Base-by-base conservation (phyloP, 2,888 invertebrate genomes). In the Tuta absoluta region DNA sequence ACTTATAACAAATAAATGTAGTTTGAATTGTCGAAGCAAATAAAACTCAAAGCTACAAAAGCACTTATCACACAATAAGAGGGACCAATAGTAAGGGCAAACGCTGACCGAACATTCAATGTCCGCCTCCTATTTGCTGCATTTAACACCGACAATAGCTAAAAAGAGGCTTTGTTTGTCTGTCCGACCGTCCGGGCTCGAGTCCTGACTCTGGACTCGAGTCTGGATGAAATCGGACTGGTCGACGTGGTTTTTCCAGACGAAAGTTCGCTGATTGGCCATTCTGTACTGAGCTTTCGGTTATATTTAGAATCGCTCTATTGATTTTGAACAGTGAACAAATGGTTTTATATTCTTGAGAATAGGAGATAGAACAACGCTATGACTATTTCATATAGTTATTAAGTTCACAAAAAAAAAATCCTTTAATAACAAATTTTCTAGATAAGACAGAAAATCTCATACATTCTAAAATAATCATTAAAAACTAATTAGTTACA, bases 101-200 rank as follows among this genome's bases (percentile, higher is more conserved):
- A 75, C 78, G 79, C 79, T 78, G 78, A 80, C 78, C 78, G 77
- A 81, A 81, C 78, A 79, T 77, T 78, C 72, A 78, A 78, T 80
- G 75, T 74, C 74, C 76, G 73, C 68, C 68, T 66, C 71, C 71
- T 68, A 71, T 75, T 75, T 70, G 72, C 73, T 71, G 70, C 75
- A 73, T 75, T 76, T 74, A 73, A 74, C 71, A 70, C 70, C 69
- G 68, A 70, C 69, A 68, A 69, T 69, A 64, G 68, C 68, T 62
- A 65, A 67, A 68, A 72, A 68, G 68, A 63, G 67, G 62, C 67
- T 71, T 71, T 71, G 67, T 71, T 71, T 66, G 63, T 66, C 63
- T 53, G 65, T 71, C 67, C 67, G 68, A 17, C 56, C n/a, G 65
- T 71, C 67, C 67, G 68, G 24, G 3, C n/a, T 28, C 7, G n/a